phyloP scores from a whole-genome alignment of 2,888 invertebrate genomes.

The Ecliptopera silaceata region DNA sequence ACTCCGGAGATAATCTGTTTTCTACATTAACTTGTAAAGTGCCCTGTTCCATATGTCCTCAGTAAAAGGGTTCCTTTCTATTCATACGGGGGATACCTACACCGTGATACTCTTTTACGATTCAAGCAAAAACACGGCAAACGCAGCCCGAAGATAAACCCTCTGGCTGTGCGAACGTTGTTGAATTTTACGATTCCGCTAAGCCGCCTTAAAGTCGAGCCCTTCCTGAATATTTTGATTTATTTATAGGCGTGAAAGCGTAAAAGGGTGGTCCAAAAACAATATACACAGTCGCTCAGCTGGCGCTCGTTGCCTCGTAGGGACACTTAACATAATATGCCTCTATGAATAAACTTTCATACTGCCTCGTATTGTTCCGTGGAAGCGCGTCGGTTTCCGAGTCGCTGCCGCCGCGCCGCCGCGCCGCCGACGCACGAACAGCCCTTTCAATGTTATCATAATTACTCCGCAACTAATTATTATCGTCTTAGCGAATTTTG shows the following conservation, averaged over 20 bases:
- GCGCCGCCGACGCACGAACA: slow-evolving; percentile 27
- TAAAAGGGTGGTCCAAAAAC: slow-evolving; percentile 80
- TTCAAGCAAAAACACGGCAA: slow-evolving; percentile 76
- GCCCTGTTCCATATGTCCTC: slow-evolving; percentile 68
- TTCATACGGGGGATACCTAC: slow-evolving; percentile 57
- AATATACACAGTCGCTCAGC: slow-evolving; percentile 72
- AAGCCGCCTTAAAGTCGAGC: slow-evolving; percentile 82
- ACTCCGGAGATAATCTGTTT: slow-evolving; percentile 66
- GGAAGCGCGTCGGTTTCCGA: slow-evolving; percentile 28
- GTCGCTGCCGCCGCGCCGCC: slow-evolving; percentile 31
- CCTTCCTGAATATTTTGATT: slow-evolving; percentile 83
- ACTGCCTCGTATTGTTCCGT: slow-evolving; percentile 41
- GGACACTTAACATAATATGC: slow-evolving; percentile 66
- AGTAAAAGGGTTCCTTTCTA: slow-evolving; percentile 75
- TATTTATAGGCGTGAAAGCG: slow-evolving; percentile 80
- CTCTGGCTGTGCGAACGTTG: slow-evolving; percentile 71
- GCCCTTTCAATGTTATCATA: slow-evolving; percentile 30
- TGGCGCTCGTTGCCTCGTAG: slow-evolving; percentile 53
- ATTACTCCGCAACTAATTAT: slow-evolving; percentile 47
- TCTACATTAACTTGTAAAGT: slow-evolving; percentile 71
- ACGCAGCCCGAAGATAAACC: slow-evolving; percentile 76
- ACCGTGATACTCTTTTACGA: slow-evolving; percentile 79
- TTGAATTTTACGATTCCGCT: slow-evolving; percentile 83
- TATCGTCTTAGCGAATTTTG: slow-evolving; percentile 49
- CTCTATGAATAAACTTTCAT: slow-evolving; percentile 52